Evolutionary conservation across 2,797 vertebrate genomes (phyloP).

Genomic region (Dermochelys coriacea): DNA sequence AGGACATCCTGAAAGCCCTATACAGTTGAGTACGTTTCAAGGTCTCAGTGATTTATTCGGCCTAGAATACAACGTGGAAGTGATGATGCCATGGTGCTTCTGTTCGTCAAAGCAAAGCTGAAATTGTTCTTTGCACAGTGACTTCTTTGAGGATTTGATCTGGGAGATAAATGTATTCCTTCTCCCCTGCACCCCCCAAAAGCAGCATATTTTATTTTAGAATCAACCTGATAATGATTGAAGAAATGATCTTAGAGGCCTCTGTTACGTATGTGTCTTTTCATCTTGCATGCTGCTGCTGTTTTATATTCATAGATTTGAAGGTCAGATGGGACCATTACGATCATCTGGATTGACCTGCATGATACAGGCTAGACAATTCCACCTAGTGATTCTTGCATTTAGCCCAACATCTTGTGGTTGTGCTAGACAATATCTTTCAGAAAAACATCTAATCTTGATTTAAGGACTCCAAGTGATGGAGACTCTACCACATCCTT

Average conservation of each 20-base stretch:
- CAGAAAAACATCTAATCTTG: neutral
- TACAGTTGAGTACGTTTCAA: neutral
- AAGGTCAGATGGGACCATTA: neutral
- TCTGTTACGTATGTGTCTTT: neutral
- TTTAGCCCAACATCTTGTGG: neutral
- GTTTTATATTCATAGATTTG: conserved; percentile 1
- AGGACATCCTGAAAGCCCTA: rapidly evolving
- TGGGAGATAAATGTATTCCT: neutral
- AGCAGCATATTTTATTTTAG: neutral
- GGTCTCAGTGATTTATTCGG: neutral
- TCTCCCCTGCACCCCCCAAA: no score
- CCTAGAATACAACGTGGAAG: neutral
- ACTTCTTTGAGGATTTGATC: neutral
- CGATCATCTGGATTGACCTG: neutral
- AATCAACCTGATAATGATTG: neutral
- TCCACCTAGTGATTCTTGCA: neutral
- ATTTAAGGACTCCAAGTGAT: neutral
- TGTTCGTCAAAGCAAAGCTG: neutral
- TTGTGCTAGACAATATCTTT: neutral
- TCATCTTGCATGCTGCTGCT: neutral
- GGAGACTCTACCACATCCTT: neutral
- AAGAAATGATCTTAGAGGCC: neutral
- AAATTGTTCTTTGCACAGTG: neutral
- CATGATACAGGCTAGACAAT: neutral
- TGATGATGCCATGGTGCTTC: neutral